These are phyloP conservation scores for Dryadula phaetusa DNA, from an alignment of 2,888 invertebrate genomes.

Conservation along the genomic window DNA sequence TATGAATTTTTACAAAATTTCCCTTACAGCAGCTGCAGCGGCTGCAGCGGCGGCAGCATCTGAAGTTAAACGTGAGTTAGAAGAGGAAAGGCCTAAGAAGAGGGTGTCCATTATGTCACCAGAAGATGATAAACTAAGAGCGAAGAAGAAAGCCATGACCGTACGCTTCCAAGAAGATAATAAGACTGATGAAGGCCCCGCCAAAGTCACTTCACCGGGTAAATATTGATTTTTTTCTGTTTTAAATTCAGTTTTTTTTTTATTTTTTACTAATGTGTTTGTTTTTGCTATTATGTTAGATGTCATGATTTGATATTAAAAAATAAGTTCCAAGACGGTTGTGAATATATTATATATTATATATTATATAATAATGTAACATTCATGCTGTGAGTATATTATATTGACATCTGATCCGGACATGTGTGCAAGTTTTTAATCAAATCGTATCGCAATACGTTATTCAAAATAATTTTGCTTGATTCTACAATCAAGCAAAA, in stretches of 20 bases:
- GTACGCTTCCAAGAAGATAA: constrained; percentile 78
- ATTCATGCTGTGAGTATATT: no score
- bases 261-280: background rate
- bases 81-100: constrained; percentile 76
- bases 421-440: no score
- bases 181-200: constrained; percentile 69
- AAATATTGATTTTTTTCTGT: constrained; percentile 48
- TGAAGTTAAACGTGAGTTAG: constrained; percentile 64
- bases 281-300: no score
- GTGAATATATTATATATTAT: background rate
- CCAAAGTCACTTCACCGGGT: constrained; percentile 74
- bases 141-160: constrained; percentile 77
- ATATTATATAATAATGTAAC: no score
- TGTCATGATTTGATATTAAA: background rate
- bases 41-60: constrained; percentile 49
- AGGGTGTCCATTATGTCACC: constrained; percentile 74
- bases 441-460: no score
- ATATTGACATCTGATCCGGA: no score
- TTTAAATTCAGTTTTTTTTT: background rate
- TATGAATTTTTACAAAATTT: background rate
- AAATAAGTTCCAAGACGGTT: background rate
- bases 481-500: no score
- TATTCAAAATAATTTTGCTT: no score
- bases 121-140: constrained; percentile 72
- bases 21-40: constrained; percentile 28